Percentiles rank a stretch among this genome's conserved stretches.
These are phyloP conservation scores for Aphaenogaster floridana DNA, from an alignment of 1,140 invertebrate species.

Conservation along the genomic window DNA sequence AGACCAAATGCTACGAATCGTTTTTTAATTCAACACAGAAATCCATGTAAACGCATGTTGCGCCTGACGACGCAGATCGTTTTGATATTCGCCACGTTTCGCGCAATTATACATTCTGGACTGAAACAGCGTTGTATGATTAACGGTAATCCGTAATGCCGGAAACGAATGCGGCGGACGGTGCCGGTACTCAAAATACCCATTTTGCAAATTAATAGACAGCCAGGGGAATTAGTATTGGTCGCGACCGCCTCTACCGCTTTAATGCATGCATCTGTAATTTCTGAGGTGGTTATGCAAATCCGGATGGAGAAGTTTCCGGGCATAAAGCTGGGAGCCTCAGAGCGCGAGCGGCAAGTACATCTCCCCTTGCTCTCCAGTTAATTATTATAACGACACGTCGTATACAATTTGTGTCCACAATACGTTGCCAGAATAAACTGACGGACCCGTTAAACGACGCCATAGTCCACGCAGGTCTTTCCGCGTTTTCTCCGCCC, in stretches of 20 bases:
- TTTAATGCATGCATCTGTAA: slow-evolving; percentile 77
- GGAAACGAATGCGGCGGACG: slow-evolving; percentile 49
- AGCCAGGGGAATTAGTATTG: slow-evolving; percentile 72
- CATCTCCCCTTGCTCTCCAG: slow-evolving; percentile 69
- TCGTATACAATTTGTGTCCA: slow-evolving; percentile 50
- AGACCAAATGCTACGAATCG: not conserved
- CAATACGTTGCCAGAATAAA: slow-evolving; percentile 43
- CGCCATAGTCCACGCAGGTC: not conserved
- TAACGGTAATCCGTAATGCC: slow-evolving; percentile 58
- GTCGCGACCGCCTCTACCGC: slow-evolving; percentile 64
- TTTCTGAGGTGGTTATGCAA: slow-evolving; percentile 82
- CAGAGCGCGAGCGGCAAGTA: slow-evolving; percentile 59
- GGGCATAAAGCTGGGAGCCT: slow-evolving; percentile 72
- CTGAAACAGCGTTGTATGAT: slow-evolving; percentile 32
- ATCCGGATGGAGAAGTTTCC: slow-evolving; percentile 74
- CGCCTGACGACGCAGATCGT: not conserved
- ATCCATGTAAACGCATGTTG: not conserved
- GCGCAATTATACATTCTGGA: slow-evolving; percentile 37
- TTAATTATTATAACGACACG: slow-evolving; percentile 73
- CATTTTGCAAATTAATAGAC: slow-evolving; percentile 76
- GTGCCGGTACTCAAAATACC: slow-evolving; percentile 49
- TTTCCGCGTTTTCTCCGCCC: not conserved
- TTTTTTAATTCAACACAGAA: not conserved
- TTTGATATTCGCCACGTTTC: slow-evolving; percentile 13
- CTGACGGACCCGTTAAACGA: slow-evolving; percentile 28